Percentiles rank a stretch among this genome's conserved stretches.
phyloP scores from a whole-genome alignment of 2,797 vertebrate genomes.

The Amblyopsis hoosieri region DNA sequence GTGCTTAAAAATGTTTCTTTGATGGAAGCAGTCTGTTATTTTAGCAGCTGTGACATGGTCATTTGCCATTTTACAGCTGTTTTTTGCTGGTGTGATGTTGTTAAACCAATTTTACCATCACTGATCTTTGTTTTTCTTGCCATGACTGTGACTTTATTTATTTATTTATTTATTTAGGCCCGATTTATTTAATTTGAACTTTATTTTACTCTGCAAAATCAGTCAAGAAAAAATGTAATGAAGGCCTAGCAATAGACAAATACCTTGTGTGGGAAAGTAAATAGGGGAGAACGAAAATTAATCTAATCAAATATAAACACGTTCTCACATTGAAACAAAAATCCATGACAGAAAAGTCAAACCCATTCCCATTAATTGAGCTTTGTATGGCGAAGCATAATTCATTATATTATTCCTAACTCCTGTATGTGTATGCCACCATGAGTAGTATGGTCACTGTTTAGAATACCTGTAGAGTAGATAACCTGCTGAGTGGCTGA shows the following conservation, averaged over 20 bases:
- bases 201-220: too few species aligned
- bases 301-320: too few species aligned
- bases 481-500: slow-evolving; percentile 59
- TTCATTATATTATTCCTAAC: slow-evolving; percentile 12
- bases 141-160: background rate
- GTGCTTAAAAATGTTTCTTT: slow-evolving; percentile 53
- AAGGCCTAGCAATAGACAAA: too few species aligned
- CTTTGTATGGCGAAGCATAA: too few species aligned
- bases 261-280: too few species aligned
- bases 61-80: slow-evolving; percentile 48
- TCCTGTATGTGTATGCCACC: slow-evolving; percentile 32
- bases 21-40: slow-evolving; percentile 56
- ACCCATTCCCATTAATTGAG: too few species aligned
- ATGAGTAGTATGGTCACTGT: slow-evolving; percentile 59
- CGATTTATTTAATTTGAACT: too few species aligned
- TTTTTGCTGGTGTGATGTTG: slow-evolving; percentile 42
- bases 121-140: background rate
- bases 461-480: slow-evolving; percentile 50
- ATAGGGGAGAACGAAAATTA: too few species aligned
- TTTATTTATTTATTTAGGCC: too few species aligned
- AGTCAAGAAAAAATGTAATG: too few species aligned
- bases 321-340: background rate
- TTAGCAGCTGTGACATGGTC: slow-evolving; percentile 33
- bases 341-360: too few species aligned
- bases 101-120: background rate